Evolutionary conservation across 2,888 invertebrate genomes (phyloP).

Genomic region (Heliconius ethilla): DNA sequence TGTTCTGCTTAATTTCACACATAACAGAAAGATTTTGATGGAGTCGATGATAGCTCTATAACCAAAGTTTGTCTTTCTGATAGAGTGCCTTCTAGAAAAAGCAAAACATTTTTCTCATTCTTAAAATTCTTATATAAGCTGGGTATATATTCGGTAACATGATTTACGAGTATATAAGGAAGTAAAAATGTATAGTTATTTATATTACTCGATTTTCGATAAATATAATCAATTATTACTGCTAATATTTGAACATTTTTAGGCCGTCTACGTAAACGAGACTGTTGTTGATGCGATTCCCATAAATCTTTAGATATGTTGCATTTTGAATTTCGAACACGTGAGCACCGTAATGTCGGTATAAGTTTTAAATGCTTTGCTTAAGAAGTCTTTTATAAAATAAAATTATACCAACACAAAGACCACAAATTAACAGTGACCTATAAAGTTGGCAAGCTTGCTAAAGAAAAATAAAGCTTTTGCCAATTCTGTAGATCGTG

Average conservation of each 20-base stretch:
- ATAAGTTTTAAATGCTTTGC: neutral
- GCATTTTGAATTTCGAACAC: too few relatives aligned
- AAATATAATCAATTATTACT: too few relatives aligned
- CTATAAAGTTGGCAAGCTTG: constrained; percentile 11
- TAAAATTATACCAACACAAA: too few relatives aligned
- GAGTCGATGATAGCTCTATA: neutral
- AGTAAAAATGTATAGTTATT: too few relatives aligned
- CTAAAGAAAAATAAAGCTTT: constrained; percentile 10
- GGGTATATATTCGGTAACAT: too few relatives aligned
- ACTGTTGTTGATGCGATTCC: too few relatives aligned
- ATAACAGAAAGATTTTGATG: neutral
- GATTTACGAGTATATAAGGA: too few relatives aligned
- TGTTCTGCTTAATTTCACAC: constrained; percentile 14
- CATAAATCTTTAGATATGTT: too few relatives aligned
- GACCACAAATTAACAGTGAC: constrained; percentile 20
- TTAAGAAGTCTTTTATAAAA: neutral
- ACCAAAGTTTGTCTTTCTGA: neutral
- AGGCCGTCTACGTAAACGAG: too few relatives aligned
- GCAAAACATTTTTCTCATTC: neutral
- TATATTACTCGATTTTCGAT: too few relatives aligned
- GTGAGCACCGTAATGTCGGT: too few relatives aligned
- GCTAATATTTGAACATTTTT: neutral
- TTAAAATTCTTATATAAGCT: too few relatives aligned
- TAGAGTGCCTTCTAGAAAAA: neutral
- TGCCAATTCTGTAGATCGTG: constrained; percentile 19